A percentile compares a stretch with the other conserved stretches of the same genome.
Evolutionary conservation across 2,797 vertebrate genomes (phyloP).

Genomic region (Eulemur albifrons): DNA sequence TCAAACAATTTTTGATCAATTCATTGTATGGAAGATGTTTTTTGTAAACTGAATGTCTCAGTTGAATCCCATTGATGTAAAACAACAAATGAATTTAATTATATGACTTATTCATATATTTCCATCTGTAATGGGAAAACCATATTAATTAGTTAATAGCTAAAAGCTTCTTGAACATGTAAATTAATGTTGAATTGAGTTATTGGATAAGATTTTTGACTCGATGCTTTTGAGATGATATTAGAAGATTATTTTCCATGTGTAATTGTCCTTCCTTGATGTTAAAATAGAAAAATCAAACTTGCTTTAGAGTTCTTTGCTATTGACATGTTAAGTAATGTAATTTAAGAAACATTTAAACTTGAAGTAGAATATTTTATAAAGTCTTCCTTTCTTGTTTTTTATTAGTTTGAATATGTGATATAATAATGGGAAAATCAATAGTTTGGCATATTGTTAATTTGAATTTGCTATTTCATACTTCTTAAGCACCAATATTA

Average conservation of each 20-base stretch:
- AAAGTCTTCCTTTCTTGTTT: background rate
- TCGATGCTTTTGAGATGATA: background rate
- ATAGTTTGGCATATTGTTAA: background rate
- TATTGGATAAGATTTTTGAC: slow-evolving; percentile 19
- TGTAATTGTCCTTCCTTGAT: background rate
- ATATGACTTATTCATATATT: background rate
- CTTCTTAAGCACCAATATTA: background rate
- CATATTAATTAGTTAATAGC: background rate
- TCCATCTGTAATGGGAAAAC: background rate
- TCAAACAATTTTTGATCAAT: background rate
- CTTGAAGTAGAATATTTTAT: background rate
- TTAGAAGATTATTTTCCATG: background rate
- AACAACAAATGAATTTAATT: background rate
- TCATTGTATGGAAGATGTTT: background rate
- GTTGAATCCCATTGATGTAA: background rate
- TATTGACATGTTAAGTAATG: background rate
- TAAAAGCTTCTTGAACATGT: background rate
- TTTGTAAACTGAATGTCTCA: slow-evolving; percentile 30
- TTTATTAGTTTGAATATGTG: background rate
- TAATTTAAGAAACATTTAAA: slow-evolving; percentile 40
- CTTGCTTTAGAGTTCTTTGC: slow-evolving; percentile 21
- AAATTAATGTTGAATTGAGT: slow-evolving; percentile 28
- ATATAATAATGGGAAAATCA: background rate
- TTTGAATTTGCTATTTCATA: slow-evolving; percentile 15
- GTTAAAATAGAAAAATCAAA: background rate